Evolutionary conservation across 2,797 vertebrate genomes (phyloP).

Genomic region (Gymnothorax reevesii): DNA sequence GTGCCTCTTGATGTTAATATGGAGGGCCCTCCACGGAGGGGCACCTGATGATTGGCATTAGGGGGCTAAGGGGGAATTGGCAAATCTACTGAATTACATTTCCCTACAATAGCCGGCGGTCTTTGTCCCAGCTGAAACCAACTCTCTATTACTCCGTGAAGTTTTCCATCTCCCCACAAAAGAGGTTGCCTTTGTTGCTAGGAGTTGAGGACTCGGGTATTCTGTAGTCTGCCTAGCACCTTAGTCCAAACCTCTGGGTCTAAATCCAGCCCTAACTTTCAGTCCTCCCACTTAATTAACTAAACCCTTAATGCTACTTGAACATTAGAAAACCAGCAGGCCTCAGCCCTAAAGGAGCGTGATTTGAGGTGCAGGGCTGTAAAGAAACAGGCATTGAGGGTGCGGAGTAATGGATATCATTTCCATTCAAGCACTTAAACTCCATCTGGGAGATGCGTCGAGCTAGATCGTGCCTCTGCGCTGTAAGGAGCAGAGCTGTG

Average conservation of each 20-base stretch:
- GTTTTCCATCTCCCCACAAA: not conserved
- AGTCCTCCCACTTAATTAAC: too few species aligned
- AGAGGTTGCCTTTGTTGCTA: not conserved
- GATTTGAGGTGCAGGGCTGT: too few species aligned
- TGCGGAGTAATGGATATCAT: not conserved
- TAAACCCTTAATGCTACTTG: too few species aligned
- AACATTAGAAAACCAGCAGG: too few species aligned
- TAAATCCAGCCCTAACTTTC: too few species aligned
- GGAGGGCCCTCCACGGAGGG: not conserved
- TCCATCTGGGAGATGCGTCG: not conserved
- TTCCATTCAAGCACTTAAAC: not conserved
- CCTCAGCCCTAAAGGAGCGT: too few species aligned
- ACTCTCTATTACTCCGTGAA: not conserved
- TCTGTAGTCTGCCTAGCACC: too few species aligned
- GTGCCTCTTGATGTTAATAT: not conserved
- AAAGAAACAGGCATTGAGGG: not conserved
- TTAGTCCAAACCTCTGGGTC: too few species aligned
- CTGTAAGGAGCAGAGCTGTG: not conserved
- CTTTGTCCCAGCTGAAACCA: not conserved
- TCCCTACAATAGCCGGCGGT: not conserved
- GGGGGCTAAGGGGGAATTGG: not conserved
- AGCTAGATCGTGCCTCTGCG: not conserved
- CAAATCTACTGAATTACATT: not conserved
- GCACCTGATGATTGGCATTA: not conserved
- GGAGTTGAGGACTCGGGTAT: not conserved